phyloP scores from a whole-genome alignment of 2,888 invertebrate genomes.

The Timandra comae region DNA sequence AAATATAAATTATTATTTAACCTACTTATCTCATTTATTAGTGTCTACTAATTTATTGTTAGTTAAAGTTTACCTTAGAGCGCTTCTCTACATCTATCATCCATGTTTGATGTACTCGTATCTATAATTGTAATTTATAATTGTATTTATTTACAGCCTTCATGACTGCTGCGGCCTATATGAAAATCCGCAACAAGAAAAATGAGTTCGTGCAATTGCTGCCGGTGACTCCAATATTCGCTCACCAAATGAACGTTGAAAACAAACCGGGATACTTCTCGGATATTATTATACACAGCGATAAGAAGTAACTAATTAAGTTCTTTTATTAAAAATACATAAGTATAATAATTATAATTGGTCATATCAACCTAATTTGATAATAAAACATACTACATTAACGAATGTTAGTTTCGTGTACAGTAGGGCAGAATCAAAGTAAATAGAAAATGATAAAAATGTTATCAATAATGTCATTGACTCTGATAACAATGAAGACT shows the following conservation, averaged over 20 bases:
- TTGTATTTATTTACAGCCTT: slow-evolving; percentile 64
- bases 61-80: background rate
- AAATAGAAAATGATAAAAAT: slow-evolving; percentile 56
- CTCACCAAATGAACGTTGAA: slow-evolving; percentile 72
- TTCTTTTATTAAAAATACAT: too few relatives aligned
- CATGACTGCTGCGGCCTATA: slow-evolving; percentile 74
- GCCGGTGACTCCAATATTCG: slow-evolving; percentile 76
- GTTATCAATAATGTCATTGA: slow-evolving; percentile 66
- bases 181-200: slow-evolving; percentile 57
- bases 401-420: too few relatives aligned
- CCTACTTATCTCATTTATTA: too few relatives aligned
- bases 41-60: too few relatives aligned
- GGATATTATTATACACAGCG: slow-evolving; percentile 77
- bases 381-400: too few relatives aligned
- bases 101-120: too few relatives aligned
- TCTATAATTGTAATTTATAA: background rate
- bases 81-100: too few relatives aligned
- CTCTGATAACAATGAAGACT: slow-evolving; percentile 29
- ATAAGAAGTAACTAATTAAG: slow-evolving; percentile 78
- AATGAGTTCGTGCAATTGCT: slow-evolving; percentile 66
- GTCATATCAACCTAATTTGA: too few relatives aligned
- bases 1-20: too few relatives aligned
- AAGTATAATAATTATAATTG: too few relatives aligned
- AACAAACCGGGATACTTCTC: slow-evolving; percentile 77
- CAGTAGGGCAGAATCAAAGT: slow-evolving; percentile 18